Evolutionary conservation across 2,888 invertebrate species (phyloP), one percentile per base, ranked within the genome.

Genomic region (Amphiduros pacificus): DNA sequence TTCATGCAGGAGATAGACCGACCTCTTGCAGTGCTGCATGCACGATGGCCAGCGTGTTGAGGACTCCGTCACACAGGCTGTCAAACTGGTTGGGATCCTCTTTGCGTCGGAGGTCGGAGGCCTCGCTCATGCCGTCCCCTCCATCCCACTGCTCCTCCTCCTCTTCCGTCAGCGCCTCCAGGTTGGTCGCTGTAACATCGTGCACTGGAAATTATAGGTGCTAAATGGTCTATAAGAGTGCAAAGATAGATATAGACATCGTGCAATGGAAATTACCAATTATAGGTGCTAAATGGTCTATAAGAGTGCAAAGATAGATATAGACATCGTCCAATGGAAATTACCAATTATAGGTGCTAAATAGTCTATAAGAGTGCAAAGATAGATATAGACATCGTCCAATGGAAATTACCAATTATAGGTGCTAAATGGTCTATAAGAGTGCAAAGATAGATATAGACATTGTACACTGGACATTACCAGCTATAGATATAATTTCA

Each of bases 51-150:
- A 77, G 75, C 4, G 77, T 66, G 62, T 73, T 77, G 17, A 75
- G 66, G 11, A 80, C 77, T 2, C 80, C 79, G 71, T 80, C 81
- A 74, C 80, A 79, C 3, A 81, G 67, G 26, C 72, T 74, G 61
- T 81, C 77, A 74, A 82, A 82, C 64, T 80, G 78, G 68, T 78
- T 78, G 3, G 77, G 75, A 57, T 78, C 78, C 14, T 73, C 72
- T 59, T 68, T 58, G 20, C 65, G 61, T 0, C 68, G 66, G 0
- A n/a, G n/a, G n/a, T n/a, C n/a, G n/a, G n/a, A n/a, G n/a, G n/a
- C n/a, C n/a, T n/a, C n/a, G n/a, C n/a, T n/a, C n/a, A n/a, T n/a
- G n/a, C n/a, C n/a, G n/a, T n/a, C n/a, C 1, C 51, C 22, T 32
- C 32, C 58, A 40, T 41, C 50, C 9, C 41, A 52, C 52, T 59